These are phyloP conservation scores for Trogon melanurus DNA, from an alignment of 2,113 vertebrate genomes.

Conservation along the genomic window DNA sequence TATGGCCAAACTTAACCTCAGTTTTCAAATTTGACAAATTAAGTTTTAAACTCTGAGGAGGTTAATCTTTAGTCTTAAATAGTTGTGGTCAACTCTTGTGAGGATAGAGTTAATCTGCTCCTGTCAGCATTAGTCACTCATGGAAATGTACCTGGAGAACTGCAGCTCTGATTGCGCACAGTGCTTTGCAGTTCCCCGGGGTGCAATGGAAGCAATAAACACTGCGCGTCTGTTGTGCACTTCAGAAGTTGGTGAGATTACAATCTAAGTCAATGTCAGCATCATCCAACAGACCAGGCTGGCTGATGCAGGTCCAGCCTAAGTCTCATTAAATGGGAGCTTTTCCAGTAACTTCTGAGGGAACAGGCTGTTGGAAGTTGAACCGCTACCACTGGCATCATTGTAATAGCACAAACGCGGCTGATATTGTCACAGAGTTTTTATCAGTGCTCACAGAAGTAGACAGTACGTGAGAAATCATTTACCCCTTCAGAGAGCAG, in stretches of 20 bases:
- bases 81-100: conserved; percentile 65
- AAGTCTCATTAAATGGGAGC: not conserved
- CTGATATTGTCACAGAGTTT: accelerated
- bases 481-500: not conserved
- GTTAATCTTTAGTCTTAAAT: conserved; percentile 77
- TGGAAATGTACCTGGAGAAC: conserved; percentile 35
- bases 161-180: not conserved
- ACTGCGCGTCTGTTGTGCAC: not conserved
- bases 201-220: not conserved
- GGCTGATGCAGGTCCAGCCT: not conserved
- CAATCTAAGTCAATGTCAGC: not conserved
- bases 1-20: conserved; percentile 62
- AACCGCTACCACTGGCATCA: not conserved
- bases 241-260: not conserved
- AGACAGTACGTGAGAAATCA: not conserved
- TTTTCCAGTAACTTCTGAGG: not conserved
- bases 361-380: not conserved
- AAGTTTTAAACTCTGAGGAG: conserved; percentile 66
- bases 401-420: not conserved
- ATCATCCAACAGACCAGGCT: not conserved
- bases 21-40: conserved; percentile 70
- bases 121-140: conserved; percentile 56
- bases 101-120: conserved; percentile 44
- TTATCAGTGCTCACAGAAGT: not conserved
- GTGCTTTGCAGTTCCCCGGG: not conserved